phyloP scores from a whole-genome alignment of 2,113 vertebrate genomes.

The Cervus canadensis region DNA sequence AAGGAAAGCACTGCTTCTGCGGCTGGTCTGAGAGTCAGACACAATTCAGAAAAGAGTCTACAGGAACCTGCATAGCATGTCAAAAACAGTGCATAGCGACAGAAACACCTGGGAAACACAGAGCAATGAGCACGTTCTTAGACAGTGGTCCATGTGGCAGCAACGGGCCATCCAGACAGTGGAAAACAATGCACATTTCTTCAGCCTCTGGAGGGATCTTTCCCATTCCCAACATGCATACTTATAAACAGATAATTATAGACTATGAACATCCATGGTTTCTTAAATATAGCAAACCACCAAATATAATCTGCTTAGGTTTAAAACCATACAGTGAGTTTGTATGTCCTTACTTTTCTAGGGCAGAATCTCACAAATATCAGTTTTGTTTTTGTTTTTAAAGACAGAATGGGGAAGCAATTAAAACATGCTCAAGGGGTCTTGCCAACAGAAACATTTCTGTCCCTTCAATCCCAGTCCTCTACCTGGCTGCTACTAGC shows the following conservation, averaged over 20 bases:
- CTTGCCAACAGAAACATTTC: not conserved
- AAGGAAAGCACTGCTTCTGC: not conserved
- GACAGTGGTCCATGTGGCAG: not conserved
- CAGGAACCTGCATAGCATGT: no score
- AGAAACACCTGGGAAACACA: not conserved
- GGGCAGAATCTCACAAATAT: not conserved
- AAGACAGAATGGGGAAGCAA: not conserved
- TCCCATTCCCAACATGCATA: not conserved
- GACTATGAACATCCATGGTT: not conserved
- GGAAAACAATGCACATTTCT: rapidly evolving
- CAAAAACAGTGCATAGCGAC: rapidly evolving
- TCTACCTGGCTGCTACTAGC: rapidly evolving
- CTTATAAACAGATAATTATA: no score
- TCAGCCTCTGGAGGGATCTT: not conserved
- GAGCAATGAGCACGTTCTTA: not conserved
- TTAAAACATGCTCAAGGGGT: not conserved
- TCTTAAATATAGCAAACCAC: not conserved
- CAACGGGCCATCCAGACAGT: not conserved
- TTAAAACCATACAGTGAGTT: not conserved
- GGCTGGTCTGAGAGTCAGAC: not conserved
- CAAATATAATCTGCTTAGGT: not conserved
- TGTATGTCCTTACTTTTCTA: not conserved
- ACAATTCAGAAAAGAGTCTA: not conserved
- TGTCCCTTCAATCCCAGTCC: not conserved
- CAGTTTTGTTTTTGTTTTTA: not conserved